Evolutionary conservation across 2,797 vertebrate species (phyloP), one percentile per base, ranked within the genome.

Genomic region (Diplodus puntazzo): DNA sequence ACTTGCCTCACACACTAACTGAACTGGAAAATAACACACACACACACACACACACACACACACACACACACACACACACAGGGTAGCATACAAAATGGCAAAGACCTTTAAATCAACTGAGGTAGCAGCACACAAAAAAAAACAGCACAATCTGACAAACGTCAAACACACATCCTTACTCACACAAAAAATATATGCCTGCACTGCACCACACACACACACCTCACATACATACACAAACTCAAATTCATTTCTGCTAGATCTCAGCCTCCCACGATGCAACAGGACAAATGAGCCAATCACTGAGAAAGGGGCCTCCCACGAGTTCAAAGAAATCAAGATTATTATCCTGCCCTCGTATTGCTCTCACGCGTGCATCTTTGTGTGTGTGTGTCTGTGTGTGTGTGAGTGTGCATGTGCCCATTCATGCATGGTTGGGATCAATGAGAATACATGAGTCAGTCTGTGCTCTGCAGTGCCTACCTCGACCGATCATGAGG

Each of bases 201-300:
- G 27, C 67, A 39, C 39, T 39, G 39, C 39, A 39, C 39, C 5
- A 4, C 43, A 54, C 13, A 58, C 25, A 25, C 5, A 4, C 43
- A 54, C 13, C n/a, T 18, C 54, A 66, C 2, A 52, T 9, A 27
- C 2, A 49, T 1, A 60, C 21, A 49, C 34, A 50, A 39, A 54
- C 46, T 2, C n/a, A 17, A 50, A 73, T 43, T 45, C 8, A 73
- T 25, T 76, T 54, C 62, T 23, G 46, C 66, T 58, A 16, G 14
- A 53, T 30, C 39, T 45, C 53, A 67, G 53, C 61, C 54, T 86
- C 83, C 79, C 72, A 86, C 49, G 3, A 62, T 73, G 67, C 53
- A 82, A 63, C 55, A 72, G 81, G 63, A 89, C 71, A 80, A 88
- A 88, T 80, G 72, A 75, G 73, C 76, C 76, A 84, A 83, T 88